A percentile compares a stretch with the other conserved stretches of the same genome.
These are phyloP conservation scores for Sandelia bainsii DNA, from an alignment of 2,797 vertebrate species.

Conservation along the genomic window DNA sequence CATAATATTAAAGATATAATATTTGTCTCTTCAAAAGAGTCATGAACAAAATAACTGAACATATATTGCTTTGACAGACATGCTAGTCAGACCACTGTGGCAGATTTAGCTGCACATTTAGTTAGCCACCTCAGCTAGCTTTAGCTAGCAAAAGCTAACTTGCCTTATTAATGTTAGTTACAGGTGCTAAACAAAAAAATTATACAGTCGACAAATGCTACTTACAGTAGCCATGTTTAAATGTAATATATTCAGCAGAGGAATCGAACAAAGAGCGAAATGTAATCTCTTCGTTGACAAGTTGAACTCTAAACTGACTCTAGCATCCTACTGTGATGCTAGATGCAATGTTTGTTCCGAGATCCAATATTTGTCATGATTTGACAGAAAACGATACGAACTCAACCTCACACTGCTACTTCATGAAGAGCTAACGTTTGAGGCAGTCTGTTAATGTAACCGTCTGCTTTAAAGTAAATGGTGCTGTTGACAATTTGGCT, in stretches of 20 bases:
- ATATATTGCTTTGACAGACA: neutral
- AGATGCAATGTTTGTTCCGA: no score
- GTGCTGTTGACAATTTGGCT: slow-evolving; percentile 71
- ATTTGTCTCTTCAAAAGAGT: neutral
- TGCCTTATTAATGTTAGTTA: neutral
- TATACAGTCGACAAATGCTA: accelerated
- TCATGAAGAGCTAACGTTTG: neutral
- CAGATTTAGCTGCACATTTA: neutral
- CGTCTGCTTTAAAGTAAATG: neutral
- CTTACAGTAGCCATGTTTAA: neutral
- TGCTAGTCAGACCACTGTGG: neutral
- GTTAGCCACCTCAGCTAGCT: slow-evolving; percentile 41
- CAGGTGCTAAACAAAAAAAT: neutral
- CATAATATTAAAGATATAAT: neutral
- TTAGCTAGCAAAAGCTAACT: slow-evolving; percentile 7
- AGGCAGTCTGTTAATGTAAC: neutral
- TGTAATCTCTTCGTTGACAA: neutral
- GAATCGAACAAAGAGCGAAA: slow-evolving; percentile 49
- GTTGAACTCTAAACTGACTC: neutral
- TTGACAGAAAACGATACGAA: neutral
- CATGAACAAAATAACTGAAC: neutral
- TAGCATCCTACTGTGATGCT: no score
- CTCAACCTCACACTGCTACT: accelerated
- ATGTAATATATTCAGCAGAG: neutral
- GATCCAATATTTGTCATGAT: no score